Base-by-base conservation (phyloP, 2,888 invertebrate species). In the Strigamia maritima region DNA sequence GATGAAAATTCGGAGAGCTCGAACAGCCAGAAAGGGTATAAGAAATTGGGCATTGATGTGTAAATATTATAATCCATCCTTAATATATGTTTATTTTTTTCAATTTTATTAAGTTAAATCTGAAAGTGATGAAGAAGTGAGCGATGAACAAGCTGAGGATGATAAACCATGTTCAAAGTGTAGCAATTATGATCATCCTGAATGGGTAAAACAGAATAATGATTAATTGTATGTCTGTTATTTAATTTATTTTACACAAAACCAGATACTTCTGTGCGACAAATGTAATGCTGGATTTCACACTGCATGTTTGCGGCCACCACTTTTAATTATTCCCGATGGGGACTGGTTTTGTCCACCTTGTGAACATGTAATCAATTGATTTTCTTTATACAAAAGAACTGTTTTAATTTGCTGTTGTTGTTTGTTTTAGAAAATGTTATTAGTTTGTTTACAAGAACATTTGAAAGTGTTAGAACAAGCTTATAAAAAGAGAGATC, bases 341-440 rank as follows among this genome's bases (percentile, higher is more conserved):
- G 98, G 98, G 0, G 94, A 97, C 86, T 99, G 98, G 99, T 95
- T 91, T 87, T 99, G 99, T 86, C 98, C 98, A 40, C 94, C 94
- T 0, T 99, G 98, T 87, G 94, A 96, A 86, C 98, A 98, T 87
- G 94, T 94, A 84, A 90, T 40, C 14, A 31, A 7, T 31, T 31
- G 31, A 31, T 31, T 31, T 31, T 31, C 3, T 31, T 2, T 31
- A 31, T 7, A 7, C 2, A 31, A 31, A 31, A 4, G 2, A 2
- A 31, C 3, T 31, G 7, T 31, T 40, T 40, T 40, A 40, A 14
- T 40, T 60, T 60, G 49, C 4, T 60, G n/a, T 8, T 60, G 19
- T 19, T 10, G n/a, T 49, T 49, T 28, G 60, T 26, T n/a, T 49
- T 77, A 91, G 91, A 87, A 88, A 49, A 88, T 88, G 83, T 86